These are phyloP conservation scores for Epirrhoe tristata DNA, from an alignment of 2,888 invertebrate genomes.

Conservation along the genomic window DNA sequence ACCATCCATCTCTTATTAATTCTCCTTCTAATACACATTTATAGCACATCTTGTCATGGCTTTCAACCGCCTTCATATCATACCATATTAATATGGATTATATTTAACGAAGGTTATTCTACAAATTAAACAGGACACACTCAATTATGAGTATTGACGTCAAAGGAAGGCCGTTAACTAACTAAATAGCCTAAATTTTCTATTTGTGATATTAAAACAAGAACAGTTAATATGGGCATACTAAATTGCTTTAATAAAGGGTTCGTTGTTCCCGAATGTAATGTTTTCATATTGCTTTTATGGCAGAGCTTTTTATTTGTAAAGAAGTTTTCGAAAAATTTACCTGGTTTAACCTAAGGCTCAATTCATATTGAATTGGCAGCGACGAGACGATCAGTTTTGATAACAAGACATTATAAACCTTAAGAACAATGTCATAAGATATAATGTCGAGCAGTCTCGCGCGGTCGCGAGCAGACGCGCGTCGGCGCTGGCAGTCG, in stretches of 20 bases:
- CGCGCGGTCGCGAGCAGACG: too few relatives aligned
- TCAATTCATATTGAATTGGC: too few relatives aligned
- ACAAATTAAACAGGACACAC: slow-evolving; percentile 49
- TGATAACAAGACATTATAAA: too few relatives aligned
- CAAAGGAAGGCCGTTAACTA: slow-evolving; percentile 50
- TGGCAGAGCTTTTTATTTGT: not conserved
- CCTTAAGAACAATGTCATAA: too few relatives aligned
- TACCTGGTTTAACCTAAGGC: not conserved
- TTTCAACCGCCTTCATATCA: not conserved
- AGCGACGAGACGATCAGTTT: too few relatives aligned
- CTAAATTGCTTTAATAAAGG: slow-evolving; percentile 29
- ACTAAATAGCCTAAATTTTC: slow-evolving; percentile 41
- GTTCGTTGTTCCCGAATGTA: not conserved
- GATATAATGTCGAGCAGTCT: too few relatives aligned
- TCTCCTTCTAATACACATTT: not conserved
- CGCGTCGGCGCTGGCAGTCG: too few relatives aligned
- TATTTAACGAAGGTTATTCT: slow-evolving; percentile 39
- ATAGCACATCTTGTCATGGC: not conserved
- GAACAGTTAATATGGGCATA: slow-evolving; percentile 30
- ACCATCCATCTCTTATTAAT: too few relatives aligned
- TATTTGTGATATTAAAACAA: slow-evolving; percentile 34
- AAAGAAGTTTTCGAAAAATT: not conserved
- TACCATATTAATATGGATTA: slow-evolving; percentile 3
- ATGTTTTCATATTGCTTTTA: not conserved
- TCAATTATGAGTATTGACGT: slow-evolving; percentile 49